Percentiles rank a stretch among this genome's conserved stretches.
These are phyloP conservation scores for Anorthoa munda DNA, from an alignment of 2,888 invertebrate species.

Conservation along the genomic window DNA sequence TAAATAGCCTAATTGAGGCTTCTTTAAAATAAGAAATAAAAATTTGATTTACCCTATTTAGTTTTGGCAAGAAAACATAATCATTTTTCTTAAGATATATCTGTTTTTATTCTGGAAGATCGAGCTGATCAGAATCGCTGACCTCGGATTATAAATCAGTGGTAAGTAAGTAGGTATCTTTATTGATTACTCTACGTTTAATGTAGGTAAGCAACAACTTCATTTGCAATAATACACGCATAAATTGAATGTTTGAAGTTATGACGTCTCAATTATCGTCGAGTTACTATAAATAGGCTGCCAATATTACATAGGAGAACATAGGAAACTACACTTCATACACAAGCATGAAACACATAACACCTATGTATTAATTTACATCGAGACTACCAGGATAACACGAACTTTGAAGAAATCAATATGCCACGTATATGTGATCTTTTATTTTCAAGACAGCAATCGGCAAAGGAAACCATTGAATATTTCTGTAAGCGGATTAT, in stretches of 20 bases:
- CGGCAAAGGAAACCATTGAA: constrained; percentile 20
- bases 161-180: not conserved
- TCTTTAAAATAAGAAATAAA: constrained; percentile 69
- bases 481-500: constrained; percentile 35
- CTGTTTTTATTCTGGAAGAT: not conserved
- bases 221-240: not conserved
- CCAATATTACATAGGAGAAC: not conserved
- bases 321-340: not conserved
- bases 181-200: not conserved
- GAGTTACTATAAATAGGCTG: not conserved
- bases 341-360: not conserved
- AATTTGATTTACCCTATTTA: constrained; percentile 64
- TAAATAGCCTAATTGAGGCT: constrained; percentile 79
- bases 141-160: not conserved
- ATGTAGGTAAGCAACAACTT: not conserved
- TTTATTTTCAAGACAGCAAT: constrained; percentile 33
- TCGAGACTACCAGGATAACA: constrained; percentile 12
- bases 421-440: constrained; percentile 16
- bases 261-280: constrained; percentile 14
- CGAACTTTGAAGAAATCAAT: constrained; percentile 19
- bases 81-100: constrained; percentile 12
- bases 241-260: constrained; percentile 15
- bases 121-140: not conserved
- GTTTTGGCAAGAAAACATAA: constrained; percentile 46
- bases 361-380: not conserved